Evolutionary conservation across 2,888 invertebrate genomes (phyloP), one percentile per base, ranked within the genome.

Genomic region (Latheticus oryzae): DNA sequence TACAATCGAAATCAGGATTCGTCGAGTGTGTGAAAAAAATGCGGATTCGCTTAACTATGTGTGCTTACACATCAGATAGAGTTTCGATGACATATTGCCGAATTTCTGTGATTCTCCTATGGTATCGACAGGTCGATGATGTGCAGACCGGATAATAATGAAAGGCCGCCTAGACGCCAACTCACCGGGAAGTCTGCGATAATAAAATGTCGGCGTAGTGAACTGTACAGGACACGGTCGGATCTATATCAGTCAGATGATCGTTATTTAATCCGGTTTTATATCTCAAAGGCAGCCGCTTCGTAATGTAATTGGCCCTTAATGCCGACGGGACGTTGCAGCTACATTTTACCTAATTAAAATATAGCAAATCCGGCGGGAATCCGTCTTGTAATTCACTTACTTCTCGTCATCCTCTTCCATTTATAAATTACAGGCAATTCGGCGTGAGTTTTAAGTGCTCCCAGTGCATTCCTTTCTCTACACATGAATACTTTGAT

Each of bases 341-440:
- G 57, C 58, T 45, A 50, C 60, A 63, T 62, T 64, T 58, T 60
- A 58, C 61, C 60, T 64, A 62, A 62, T 64, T 71, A 70, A 69
- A 71, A 70, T 69, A 71, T 66, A 63, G 68, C 64, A 68, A 69
- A 69, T 68, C 68, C 67, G 55, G 58, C 60, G 67, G 62, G 67
- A 58, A 65, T 66, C 61, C 63, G 64, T 66, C 66, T 67, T 64
- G 70, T 69, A 71, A 70, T 71, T 70, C 66, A 67, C 66, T 71
- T 71, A 70, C 63, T 61, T 61, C 43, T 59, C 66, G 64, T 65
- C 66, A 66, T 66, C 64, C 63, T 55, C 40, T 59, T 61, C 63
- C 65, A 69, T 69, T 69, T 67, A 67, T 69, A 68, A 69, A 69
- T 68, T 67, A 69, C 62, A 62, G 62, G 54, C 61, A 54, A 50